These are phyloP conservation scores for Margaritifera margaritifera DNA, from an alignment of 2,888 invertebrate species.

Conservation along the genomic window DNA sequence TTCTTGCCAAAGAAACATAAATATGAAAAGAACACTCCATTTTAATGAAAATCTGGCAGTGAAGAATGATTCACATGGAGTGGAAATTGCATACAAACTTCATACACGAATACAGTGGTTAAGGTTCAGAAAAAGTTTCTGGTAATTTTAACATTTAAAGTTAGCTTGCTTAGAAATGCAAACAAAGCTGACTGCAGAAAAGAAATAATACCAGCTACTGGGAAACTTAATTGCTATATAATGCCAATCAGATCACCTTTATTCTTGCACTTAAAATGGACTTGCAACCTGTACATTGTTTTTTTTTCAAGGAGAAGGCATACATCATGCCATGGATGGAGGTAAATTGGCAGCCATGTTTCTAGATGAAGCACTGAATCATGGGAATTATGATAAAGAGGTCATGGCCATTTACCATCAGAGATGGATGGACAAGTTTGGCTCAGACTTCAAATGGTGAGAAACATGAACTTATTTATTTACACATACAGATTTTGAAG, in stretches of 20 bases:
- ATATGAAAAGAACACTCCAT: too few species aligned
- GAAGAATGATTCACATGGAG: too few species aligned
- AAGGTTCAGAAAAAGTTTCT: too few species aligned
- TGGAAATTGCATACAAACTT: too few species aligned
- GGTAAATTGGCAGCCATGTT: slow-evolving; percentile 63
- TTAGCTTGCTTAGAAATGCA: neutral
- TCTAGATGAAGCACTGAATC: slow-evolving; percentile 52
- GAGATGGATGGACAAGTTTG: slow-evolving; percentile 63
- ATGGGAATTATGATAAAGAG: slow-evolving; percentile 59
- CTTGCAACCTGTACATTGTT: neutral
- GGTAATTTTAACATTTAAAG: too few species aligned
- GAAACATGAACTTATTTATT: slow-evolving; percentile 3
- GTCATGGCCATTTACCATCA: slow-evolving; percentile 60
- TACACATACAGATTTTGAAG: too few species aligned
- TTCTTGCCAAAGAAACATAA: too few species aligned
- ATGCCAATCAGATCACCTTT: too few species aligned
- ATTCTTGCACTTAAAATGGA: neutral
- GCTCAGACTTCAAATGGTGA: slow-evolving; percentile 61
- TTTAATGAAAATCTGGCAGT: too few species aligned
- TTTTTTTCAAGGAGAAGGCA: slow-evolving; percentile 56
- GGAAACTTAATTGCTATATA: too few species aligned
- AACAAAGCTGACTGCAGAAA: neutral
- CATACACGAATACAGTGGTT: too few species aligned
- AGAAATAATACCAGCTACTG: too few species aligned
- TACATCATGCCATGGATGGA: slow-evolving; percentile 66